These are phyloP conservation scores for Amphimedon queenslandica DNA, from an alignment of 37 sponge, comb jelly and placozoan species.

Conservation along the genomic window DNA sequence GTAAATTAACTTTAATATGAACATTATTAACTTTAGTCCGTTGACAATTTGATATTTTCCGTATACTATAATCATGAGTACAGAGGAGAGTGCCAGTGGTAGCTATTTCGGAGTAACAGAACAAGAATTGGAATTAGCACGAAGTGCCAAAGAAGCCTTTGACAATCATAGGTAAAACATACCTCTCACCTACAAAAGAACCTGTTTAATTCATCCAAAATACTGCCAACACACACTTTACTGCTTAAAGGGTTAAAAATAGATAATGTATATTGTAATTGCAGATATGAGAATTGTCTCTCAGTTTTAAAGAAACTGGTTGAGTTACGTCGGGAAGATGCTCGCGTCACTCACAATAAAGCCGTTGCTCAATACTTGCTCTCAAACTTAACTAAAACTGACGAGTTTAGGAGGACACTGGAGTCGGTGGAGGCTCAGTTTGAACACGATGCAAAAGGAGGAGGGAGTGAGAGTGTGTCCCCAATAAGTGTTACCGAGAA, in stretches of 20 bases:
- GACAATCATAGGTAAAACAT: constrained; percentile 47
- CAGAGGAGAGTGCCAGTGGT: background rate
- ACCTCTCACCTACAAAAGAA: background rate
- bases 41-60: background rate
- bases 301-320: constrained; percentile 66
- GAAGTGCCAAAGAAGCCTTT: constrained; percentile 55
- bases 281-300: constrained; percentile 78
- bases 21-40: background rate
- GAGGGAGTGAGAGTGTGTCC: constrained; percentile 53
- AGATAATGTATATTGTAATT: background rate
- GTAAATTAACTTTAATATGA: background rate
- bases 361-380: constrained; percentile 80
- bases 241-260: too few species aligned
- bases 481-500: constrained; percentile 60
- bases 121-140: constrained; percentile 51
- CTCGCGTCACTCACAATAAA: constrained; percentile 73
- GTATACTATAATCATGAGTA: background rate
- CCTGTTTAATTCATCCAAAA: too few species aligned
- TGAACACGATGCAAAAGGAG: constrained; percentile 46
- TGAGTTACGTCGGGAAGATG: constrained; percentile 64
- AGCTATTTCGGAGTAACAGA: constrained; percentile 16
- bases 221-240: too few species aligned
- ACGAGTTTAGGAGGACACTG: constrained; percentile 73
- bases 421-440: constrained; percentile 50
- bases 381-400: constrained; percentile 84